Conservation (phyloP, 2,888 invertebrate species). For the Temnothorax rugatulus region DNA sequence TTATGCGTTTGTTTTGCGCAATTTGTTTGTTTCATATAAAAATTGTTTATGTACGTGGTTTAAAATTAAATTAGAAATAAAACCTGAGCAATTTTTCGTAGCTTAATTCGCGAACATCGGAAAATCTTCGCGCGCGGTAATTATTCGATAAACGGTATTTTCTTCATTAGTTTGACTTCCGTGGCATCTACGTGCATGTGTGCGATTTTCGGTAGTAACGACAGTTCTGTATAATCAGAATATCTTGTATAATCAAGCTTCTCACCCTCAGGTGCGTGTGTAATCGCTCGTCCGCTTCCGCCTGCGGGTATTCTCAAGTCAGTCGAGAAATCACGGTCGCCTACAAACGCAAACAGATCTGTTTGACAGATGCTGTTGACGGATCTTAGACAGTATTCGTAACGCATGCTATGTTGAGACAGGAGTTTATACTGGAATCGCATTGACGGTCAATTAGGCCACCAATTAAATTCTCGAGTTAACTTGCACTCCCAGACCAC, state of each 20-base stretch:
- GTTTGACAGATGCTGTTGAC: conserved; percentile 43
- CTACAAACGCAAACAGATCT: conserved; percentile 64
- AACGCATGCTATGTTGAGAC: conserved; percentile 14
- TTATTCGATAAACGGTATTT: background rate
- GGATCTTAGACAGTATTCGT: conserved; percentile 35
- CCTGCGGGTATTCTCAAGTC: conserved; percentile 18
- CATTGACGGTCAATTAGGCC: conserved; percentile 46
- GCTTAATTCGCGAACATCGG: background rate
- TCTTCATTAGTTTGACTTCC: background rate
- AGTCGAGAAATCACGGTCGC: conserved; percentile 53
- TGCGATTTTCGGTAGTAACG: background rate
- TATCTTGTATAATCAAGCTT: conserved; percentile 25
- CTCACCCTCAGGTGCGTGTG: conserved; percentile 8
- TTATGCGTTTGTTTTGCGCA: too few relatives aligned
- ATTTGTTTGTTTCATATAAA: background rate
- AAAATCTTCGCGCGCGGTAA: background rate
- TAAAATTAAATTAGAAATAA: background rate
- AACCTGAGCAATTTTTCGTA: background rate
- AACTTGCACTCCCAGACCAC: background rate
- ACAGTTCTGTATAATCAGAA: conserved; percentile 16
- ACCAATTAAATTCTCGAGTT: conserved; percentile 38
- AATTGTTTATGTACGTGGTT: background rate
- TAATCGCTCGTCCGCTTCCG: conserved; percentile 54
- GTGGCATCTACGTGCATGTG: background rate
- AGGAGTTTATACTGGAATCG: conserved; percentile 40